These are phyloP conservation scores for Parazoanthus atlanticus DNA, from an alignment of 92 coral and sea anemone species.

Conservation along the genomic window DNA sequence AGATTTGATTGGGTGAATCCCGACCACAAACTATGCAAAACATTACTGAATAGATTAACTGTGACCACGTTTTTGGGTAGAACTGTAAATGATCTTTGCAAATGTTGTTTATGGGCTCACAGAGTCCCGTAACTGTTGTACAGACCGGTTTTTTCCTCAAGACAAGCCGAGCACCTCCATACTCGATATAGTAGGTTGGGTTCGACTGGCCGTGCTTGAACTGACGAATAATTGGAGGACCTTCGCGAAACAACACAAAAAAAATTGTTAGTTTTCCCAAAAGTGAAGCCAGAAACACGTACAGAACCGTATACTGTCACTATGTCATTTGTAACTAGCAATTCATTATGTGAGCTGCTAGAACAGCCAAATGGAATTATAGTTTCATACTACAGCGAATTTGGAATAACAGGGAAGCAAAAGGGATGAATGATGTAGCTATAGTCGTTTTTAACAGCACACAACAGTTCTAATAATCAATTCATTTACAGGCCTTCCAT, in stretches of 20 bases:
- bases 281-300: neutral
- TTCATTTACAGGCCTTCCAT: neutral
- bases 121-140: neutral
- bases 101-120: no score
- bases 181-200: conserved; percentile 94
- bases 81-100: neutral
- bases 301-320: no score
- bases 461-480: neutral
- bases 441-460: neutral
- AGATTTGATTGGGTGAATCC: no score
- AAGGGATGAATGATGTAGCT: no score
- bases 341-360: no score
- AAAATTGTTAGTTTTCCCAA: neutral
- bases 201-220: conserved; percentile 97
- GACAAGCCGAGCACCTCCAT: conserved; percentile 84
- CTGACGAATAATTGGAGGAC: conserved; percentile 77
- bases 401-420: neutral
- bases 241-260: conserved; percentile 41
- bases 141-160: conserved; percentile 93
- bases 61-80: neutral
- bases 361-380: no score
- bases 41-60: no score
- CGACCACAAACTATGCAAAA: no score
- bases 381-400: neutral
- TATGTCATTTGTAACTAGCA: no score